Base-by-base conservation (phyloP, 2,113 vertebrate genomes). In the Eptesicus fuscus region DNA sequence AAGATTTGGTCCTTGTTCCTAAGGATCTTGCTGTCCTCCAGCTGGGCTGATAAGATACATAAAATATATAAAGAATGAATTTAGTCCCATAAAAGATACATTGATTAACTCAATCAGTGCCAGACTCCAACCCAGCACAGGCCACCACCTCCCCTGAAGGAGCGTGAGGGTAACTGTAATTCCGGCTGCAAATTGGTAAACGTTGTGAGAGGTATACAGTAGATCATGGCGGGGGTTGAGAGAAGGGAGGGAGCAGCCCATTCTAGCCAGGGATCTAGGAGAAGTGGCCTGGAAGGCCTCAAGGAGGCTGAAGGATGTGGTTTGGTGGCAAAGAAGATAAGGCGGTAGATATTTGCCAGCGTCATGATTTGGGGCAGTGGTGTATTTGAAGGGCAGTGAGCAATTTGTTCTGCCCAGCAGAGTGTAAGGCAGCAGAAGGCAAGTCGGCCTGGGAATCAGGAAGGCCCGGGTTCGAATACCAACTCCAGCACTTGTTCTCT, bases 1-100 rank as follows among this genome's bases (percentile, higher is more conserved):
- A 94, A 78, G 79, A 37, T 73, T 78, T 49, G 4, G 37, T 85
- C 65, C 91, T 92, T 94, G 42, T 91, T 93, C 73, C 79, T 70
- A 83, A 73, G 85, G 74, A 79, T 22, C 20, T 67, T 77, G 13
- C 71, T 85, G 51, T 16, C 40, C n/a, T 80, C 47, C n/a, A 63
- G 40, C 65, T 79, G 80, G 63, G 61, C 53, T 88, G 77, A n/a
- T 73, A 78, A 83, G 56, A 71, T 44, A 53, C 20, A 35, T 25
- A 88, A 88, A 65, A 37, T 73, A 82, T 88, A 77, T 76, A 69
- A 83, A 95, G 82, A 90, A 69, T 88, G 61, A 90, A 71, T 44
- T 73, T 63, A 69, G 67, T 83, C 67, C 88, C 28, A 51, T 63
- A 44, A 87, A 61, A 83, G 83, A 61, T 22, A 63, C 35, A 47